Conservation (phyloP, 2,113 vertebrate genomes). For the rat (Rattus norvegicus) region DNA sequence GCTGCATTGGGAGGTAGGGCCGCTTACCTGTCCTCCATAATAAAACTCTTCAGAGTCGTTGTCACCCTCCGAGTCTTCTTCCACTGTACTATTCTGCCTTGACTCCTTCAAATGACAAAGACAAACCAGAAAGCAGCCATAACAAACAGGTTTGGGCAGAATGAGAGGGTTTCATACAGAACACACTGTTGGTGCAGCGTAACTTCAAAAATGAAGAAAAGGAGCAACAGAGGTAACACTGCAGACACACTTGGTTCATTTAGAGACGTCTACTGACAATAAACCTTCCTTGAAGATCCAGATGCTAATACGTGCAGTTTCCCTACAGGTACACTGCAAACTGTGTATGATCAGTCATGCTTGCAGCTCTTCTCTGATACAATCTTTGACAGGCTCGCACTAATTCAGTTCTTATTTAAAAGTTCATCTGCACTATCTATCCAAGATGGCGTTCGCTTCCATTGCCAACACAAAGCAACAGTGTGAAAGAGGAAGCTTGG, state of each 20-base stretch:
- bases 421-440: constrained; percentile 21
- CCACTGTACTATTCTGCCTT: constrained; percentile 89
- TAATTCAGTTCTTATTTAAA: constrained; percentile 49
- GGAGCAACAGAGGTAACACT: neutral
- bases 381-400: neutral
- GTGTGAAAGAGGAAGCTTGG: neutral
- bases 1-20: neutral
- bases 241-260: neutral
- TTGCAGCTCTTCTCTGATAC: neutral
- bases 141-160: neutral
- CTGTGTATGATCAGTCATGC: neutral
- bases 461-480: constrained; percentile 27
- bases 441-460: neutral
- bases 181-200: too few relatives aligned
- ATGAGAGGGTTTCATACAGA: neutral
- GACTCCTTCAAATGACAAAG: constrained; percentile 85
- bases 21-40: constrained; percentile 93
- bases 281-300: neutral
- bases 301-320: neutral
- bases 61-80: constrained; percentile 95
- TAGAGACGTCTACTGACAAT: neutral
- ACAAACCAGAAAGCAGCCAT: neutral
- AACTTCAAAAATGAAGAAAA: neutral
- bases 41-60: constrained; percentile 96
- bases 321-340: neutral